Conservation (phyloP, 2,888 invertebrate genomes). For the Saturnia japonica region DNA sequence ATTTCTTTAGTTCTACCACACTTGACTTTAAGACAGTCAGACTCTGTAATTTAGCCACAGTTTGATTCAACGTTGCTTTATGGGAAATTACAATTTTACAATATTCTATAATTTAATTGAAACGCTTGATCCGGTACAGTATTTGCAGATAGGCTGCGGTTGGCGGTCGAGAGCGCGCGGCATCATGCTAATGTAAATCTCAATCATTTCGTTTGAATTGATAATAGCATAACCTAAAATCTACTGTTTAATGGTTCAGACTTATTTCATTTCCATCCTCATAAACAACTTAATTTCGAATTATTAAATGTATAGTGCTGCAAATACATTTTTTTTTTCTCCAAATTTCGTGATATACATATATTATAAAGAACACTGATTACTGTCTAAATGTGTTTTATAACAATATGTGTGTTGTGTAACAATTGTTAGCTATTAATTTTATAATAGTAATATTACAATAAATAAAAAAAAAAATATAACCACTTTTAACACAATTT, state of each 20-base stretch:
- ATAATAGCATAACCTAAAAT: slow-evolving; percentile 30
- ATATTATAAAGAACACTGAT: too few relatives aligned
- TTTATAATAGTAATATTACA: too few relatives aligned
- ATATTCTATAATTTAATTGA: slow-evolving; percentile 33
- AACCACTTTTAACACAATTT: too few relatives aligned
- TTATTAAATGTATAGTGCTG: background rate
- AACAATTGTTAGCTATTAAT: too few relatives aligned
- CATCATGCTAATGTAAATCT: slow-evolving; percentile 32
- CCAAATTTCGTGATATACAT: too few relatives aligned
- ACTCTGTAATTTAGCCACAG: too few relatives aligned
- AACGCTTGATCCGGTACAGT: slow-evolving; percentile 35
- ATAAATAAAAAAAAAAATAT: too few relatives aligned
- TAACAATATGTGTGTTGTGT: too few relatives aligned
- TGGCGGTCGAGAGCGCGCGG: slow-evolving; percentile 31
- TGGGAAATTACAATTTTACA: background rate
- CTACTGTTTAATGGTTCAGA: slow-evolving; percentile 14
- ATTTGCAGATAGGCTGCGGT: slow-evolving; percentile 45
- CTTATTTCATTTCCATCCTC: background rate
- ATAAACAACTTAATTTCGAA: background rate
- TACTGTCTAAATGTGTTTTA: too few relatives aligned
- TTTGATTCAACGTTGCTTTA: background rate
- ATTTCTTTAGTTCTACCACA: too few relatives aligned
- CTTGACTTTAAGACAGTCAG: too few relatives aligned
- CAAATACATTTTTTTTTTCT: background rate
- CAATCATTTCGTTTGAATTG: slow-evolving; percentile 42